Percentiles rank a stretch among this genome's conserved stretches.
phyloP scores from a whole-genome alignment of 2,113 vertebrate species.

The Hylia prasina region DNA sequence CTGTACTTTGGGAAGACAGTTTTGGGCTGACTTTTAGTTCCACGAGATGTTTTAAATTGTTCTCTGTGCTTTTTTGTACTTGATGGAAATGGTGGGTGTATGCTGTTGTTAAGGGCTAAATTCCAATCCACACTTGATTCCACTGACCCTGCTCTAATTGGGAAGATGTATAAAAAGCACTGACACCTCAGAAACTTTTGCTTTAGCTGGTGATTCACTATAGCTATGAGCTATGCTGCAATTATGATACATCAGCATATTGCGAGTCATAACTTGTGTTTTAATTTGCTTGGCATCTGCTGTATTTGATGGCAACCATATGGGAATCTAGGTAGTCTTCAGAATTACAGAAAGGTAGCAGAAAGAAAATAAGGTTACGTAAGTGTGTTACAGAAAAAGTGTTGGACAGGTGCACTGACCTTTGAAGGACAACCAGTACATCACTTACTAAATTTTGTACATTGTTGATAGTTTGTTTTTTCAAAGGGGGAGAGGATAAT shows the following conservation, averaged over 20 bases:
- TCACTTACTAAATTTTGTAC: background rate
- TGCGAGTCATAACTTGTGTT: slow-evolving; percentile 68
- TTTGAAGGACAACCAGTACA: background rate
- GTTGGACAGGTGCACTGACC: slow-evolving; percentile 6
- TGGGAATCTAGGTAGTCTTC: slow-evolving; percentile 57
- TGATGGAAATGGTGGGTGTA: background rate
- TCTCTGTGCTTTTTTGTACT: background rate
- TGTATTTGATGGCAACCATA: slow-evolving; percentile 64
- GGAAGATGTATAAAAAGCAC: slow-evolving; percentile 10
- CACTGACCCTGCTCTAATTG: background rate
- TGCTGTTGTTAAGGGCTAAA: background rate
- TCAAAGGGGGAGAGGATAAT: background rate
- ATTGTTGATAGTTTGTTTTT: background rate
- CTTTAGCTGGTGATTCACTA: slow-evolving; percentile 51
- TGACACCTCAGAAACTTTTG: background rate
- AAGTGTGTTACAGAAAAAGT: slow-evolving; percentile 6
- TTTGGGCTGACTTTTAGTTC: background rate
- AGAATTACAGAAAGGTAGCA: slow-evolving; percentile 51
- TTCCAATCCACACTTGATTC: background rate
- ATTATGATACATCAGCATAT: slow-evolving; percentile 59
- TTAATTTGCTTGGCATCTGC: slow-evolving; percentile 72
- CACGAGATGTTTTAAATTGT: background rate
- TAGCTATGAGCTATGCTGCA: slow-evolving; percentile 33
- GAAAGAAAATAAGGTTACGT: slow-evolving; percentile 39
- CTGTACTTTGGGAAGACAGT: background rate